Evolutionary conservation across 2,888 invertebrate genomes (phyloP).

Genomic region (Pomacea canaliculata): DNA sequence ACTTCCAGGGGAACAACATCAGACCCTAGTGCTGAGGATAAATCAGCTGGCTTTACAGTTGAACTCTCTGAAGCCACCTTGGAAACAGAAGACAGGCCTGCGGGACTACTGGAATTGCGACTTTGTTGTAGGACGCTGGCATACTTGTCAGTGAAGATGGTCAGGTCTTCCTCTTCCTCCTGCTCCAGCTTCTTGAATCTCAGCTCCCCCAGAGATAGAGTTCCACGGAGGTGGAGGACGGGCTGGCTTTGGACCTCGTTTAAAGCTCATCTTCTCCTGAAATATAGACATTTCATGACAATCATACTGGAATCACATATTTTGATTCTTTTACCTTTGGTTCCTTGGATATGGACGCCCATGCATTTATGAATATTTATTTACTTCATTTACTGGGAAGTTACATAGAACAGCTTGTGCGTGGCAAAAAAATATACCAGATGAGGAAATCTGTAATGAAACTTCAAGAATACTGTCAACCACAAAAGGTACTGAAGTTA

Average conservation of each 20-base stretch:
- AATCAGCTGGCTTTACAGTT: conserved; percentile 11
- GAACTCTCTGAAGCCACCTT: conserved; percentile 20
- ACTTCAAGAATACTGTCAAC: too few species aligned
- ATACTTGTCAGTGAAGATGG: conserved; percentile 51
- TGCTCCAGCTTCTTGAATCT: conserved; percentile 57
- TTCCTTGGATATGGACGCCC: background rate
- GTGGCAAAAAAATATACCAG: too few species aligned
- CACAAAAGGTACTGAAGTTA: too few species aligned
- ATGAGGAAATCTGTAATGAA: too few species aligned
- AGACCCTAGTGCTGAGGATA: too few species aligned
- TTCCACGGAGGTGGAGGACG: conserved; percentile 34
- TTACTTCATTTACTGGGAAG: background rate
- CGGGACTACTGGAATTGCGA: conserved; percentile 18
- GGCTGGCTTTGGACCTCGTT: conserved; percentile 28
- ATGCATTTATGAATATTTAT: background rate
- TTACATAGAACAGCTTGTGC: too few species aligned
- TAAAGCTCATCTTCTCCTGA: conserved; percentile 29
- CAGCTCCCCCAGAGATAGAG: conserved; percentile 35
- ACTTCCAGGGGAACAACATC: conserved; percentile 11
- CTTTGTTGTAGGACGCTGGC: conserved; percentile 44
- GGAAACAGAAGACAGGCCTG: conserved; percentile 20
- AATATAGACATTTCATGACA: background rate
- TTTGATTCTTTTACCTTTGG: background rate
- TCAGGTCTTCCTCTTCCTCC: conserved; percentile 55
- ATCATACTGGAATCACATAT: background rate